These are phyloP conservation scores for Rhagonycha fulva DNA, from an alignment of 2,888 invertebrate species.

Conservation along the genomic window DNA sequence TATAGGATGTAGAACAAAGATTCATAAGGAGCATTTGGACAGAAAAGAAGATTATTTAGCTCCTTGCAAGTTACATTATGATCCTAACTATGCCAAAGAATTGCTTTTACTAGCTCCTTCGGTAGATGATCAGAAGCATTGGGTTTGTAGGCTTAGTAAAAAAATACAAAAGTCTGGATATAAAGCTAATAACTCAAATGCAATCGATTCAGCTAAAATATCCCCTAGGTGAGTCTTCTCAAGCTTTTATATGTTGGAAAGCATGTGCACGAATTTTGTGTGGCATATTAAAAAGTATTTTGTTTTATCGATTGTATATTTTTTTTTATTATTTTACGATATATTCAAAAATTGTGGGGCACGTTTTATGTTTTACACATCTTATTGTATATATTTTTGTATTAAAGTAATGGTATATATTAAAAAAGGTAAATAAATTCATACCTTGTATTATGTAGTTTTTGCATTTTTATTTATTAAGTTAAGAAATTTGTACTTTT, in stretches of 20 bases:
- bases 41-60: slow-evolving; percentile 83
- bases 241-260: slow-evolving; percentile 5
- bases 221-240: slow-evolving; percentile 70
- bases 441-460: neutral
- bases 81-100: slow-evolving; percentile 92
- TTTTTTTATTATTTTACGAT: neutral
- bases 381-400: neutral
- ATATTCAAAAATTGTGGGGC: neutral
- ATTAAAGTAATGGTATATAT: neutral
- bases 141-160: slow-evolving; percentile 89
- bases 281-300: slow-evolving; percentile 6
- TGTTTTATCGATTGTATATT: neutral
- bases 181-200: slow-evolving; percentile 75
- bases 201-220: slow-evolving; percentile 68
- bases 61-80: slow-evolving; percentile 95
- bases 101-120: slow-evolving; percentile 86
- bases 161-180: slow-evolving; percentile 93
- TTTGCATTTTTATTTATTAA: neutral
- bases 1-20: slow-evolving; percentile 92
- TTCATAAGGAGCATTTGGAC: slow-evolving; percentile 96
- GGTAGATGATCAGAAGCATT: slow-evolving; percentile 86
- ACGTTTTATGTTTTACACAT: neutral
- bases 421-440: neutral
- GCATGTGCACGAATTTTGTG: slow-evolving; percentile 22
- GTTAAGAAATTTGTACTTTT: neutral